phyloP scores from a whole-genome alignment of 2,797 vertebrate genomes.

The Sebastiscus tertius region DNA sequence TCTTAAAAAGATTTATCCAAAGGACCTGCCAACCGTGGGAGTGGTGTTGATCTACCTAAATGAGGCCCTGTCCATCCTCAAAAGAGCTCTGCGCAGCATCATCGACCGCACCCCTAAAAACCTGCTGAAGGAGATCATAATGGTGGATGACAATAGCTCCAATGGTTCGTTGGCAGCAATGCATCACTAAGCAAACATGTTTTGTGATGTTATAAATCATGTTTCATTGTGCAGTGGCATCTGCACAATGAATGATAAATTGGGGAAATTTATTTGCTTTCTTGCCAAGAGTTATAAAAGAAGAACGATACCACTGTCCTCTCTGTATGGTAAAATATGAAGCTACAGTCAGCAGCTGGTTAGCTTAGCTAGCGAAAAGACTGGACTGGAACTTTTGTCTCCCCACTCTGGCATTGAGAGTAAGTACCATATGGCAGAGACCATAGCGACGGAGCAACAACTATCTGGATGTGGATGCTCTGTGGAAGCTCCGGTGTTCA shows the following conservation, averaged over 20 bases:
- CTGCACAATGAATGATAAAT: too few relatives aligned
- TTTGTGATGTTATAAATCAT: neutral
- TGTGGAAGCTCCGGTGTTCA: neutral
- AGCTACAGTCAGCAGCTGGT: neutral
- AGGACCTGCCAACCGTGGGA: slow-evolving; percentile 79
- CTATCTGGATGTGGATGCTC: neutral
- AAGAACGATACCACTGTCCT: neutral
- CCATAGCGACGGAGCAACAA: neutral
- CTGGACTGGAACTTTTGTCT: neutral
- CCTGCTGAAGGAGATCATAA: slow-evolving; percentile 84
- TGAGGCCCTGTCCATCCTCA: slow-evolving; percentile 83
- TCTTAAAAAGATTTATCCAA: slow-evolving; percentile 73
- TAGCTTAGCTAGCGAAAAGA: neutral
- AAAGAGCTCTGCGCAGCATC: slow-evolving; percentile 81
- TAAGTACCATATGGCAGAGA: neutral
- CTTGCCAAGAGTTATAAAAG: neutral
- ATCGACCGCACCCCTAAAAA: slow-evolving; percentile 76
- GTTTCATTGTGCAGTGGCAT: neutral
- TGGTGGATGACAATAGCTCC: slow-evolving; percentile 86
- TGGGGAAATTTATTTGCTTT: neutral
- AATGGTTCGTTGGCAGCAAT: slow-evolving; percentile 66
- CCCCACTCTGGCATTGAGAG: neutral
- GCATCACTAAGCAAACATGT: neutral
- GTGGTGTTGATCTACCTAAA: slow-evolving; percentile 86
- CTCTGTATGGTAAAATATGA: neutral